Conservation (phyloP, 2,113 vertebrate genomes). For the Neolamprologus sp. region DNA sequence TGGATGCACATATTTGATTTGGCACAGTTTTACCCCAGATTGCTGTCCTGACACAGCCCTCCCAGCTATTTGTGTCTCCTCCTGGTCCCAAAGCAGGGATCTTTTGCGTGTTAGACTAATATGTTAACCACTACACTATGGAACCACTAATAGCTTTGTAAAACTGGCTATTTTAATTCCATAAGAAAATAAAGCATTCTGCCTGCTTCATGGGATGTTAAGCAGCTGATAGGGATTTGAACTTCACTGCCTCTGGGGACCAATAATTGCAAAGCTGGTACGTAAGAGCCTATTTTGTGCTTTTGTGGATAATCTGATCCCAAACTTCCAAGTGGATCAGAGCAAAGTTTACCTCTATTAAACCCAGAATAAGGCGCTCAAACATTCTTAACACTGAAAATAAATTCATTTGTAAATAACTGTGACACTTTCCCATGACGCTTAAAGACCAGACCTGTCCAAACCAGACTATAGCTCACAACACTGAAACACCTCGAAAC, state of each 20-base stretch:
- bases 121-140: not conserved
- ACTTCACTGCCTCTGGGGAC: not conserved
- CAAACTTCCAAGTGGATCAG: slow-evolving; percentile 26
- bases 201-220: not conserved
- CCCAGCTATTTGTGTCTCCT: not conserved
- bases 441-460: not conserved
- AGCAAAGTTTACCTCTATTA: not conserved
- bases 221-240: not conserved
- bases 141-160: not conserved
- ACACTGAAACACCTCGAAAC: not conserved
- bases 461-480: not conserved
- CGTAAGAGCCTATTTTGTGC: not conserved
- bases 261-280: not conserved
- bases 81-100: not conserved
- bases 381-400: not conserved
- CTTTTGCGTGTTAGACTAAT: not conserved
- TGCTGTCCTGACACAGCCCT: not conserved
- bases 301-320: slow-evolving; percentile 23
- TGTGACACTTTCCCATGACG: slow-evolving; percentile 35
- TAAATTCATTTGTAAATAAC: slow-evolving; percentile 30
- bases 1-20: not conserved
- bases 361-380: slow-evolving; percentile 2
- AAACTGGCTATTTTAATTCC: not conserved
- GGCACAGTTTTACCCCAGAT: not conserved
- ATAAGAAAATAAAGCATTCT: not conserved